Conservation (phyloP, 2,113 vertebrate genomes). For the Leptosomus discolor region DNA sequence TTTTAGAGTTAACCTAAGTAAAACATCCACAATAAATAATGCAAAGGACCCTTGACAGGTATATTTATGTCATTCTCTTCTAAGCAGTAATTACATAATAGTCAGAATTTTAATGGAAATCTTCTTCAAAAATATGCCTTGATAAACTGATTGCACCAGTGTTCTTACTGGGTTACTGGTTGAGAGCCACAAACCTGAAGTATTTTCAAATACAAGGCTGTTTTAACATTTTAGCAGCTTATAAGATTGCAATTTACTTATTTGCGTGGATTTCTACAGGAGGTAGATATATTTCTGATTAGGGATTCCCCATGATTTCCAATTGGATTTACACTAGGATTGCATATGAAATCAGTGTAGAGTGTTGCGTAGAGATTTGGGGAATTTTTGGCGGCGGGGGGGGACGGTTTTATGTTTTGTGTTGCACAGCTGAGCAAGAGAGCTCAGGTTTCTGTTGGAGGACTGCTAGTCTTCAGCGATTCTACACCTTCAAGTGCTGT, state of each 20-base stretch:
- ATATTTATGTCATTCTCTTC: background rate
- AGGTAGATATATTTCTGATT: background rate
- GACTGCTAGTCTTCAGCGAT: background rate
- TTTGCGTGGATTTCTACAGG: background rate
- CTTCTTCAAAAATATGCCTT: background rate
- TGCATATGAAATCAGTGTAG: background rate
- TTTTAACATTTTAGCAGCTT: background rate
- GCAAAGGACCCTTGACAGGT: background rate
- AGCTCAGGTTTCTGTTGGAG: background rate
- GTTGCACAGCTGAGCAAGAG: background rate
- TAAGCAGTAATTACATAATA: background rate
- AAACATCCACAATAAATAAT: background rate
- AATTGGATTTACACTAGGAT: background rate
- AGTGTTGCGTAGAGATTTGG: background rate
- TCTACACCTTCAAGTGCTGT: background rate
- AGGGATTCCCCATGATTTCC: background rate
- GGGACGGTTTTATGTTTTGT: rapidly evolving
- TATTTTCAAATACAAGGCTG: background rate
- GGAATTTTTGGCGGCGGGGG: no score
- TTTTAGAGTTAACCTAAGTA: background rate
- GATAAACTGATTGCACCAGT: background rate
- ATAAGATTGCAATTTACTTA: background rate
- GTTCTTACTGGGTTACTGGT: background rate
- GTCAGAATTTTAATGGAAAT: background rate
- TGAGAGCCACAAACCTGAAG: background rate